Percentiles rank a stretch among this genome's conserved stretches.
Conservation (phyloP, 2,888 invertebrate species). For the Onthophagus sagittarius region DNA sequence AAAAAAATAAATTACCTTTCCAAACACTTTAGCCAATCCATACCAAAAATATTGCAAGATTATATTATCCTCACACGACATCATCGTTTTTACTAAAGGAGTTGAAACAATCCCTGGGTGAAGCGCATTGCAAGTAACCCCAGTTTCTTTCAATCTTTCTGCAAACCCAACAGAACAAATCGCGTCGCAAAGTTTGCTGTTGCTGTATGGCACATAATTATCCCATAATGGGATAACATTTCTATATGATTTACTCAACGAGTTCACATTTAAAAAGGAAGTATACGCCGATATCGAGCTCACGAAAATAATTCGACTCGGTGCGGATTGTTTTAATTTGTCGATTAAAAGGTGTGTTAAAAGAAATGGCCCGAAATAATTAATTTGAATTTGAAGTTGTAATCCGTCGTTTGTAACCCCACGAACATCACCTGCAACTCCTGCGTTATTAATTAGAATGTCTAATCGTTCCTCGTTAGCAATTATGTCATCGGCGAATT, state of each 20-base stretch:
- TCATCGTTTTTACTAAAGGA: neutral
- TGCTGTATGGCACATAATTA: constrained; percentile 35
- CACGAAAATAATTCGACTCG: constrained; percentile 43
- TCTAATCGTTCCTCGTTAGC: constrained; percentile 55
- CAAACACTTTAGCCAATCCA: neutral
- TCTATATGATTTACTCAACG: constrained; percentile 16
- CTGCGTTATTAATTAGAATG: constrained; percentile 64
- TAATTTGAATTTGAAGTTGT: constrained; percentile 61
- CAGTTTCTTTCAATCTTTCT: constrained; percentile 36
- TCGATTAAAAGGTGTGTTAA: constrained; percentile 60
- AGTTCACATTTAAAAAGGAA: constrained; percentile 21
- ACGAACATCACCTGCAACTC: constrained; percentile 49
- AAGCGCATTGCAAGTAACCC: constrained; percentile 42
- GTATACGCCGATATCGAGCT: constrained; percentile 30
- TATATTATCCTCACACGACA: neutral
- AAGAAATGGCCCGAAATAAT: constrained; percentile 69
- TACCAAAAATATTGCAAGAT: neutral
- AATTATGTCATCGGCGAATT: constrained; percentile 57
- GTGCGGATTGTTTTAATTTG: constrained; percentile 42
- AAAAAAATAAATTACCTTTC: neutral
- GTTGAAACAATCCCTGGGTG: constrained; percentile 44
- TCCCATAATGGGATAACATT: too few species aligned
- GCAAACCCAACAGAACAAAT: constrained; percentile 42
- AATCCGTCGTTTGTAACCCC: constrained; percentile 59
- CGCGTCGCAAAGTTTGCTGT: constrained; percentile 43